phyloP scores from a whole-genome alignment of 2,113 vertebrate species.

The Brachirus orientalis region DNA sequence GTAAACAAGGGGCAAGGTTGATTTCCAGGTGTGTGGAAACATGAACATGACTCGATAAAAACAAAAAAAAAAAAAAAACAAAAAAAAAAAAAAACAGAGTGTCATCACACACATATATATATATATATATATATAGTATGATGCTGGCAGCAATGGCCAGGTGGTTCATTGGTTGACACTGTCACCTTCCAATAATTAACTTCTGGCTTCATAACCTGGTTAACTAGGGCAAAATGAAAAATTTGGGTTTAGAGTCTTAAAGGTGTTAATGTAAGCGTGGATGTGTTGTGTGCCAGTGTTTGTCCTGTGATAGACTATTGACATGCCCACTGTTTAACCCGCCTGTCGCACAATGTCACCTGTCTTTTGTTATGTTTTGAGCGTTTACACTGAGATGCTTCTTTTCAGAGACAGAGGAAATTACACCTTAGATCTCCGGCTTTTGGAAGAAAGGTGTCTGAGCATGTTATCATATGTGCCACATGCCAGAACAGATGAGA shows the following conservation, averaged over 20 bases:
- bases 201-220: too few species aligned
- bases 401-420: conserved; percentile 40
- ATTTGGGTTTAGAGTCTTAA: background rate
- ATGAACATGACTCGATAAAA: too few species aligned
- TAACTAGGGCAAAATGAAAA: too few species aligned
- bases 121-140: too few species aligned
- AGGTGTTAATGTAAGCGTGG: background rate
- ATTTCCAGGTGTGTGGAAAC: too few species aligned
- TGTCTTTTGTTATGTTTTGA: background rate
- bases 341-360: background rate
- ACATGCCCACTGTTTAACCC: background rate
- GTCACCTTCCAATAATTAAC: too few species aligned
- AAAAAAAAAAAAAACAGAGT: too few species aligned
- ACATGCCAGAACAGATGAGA: background rate
- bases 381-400: conserved; percentile 47
- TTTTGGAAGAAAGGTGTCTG: conserved; percentile 14
- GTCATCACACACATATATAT: too few species aligned
- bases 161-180: too few species aligned
- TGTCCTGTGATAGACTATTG: background rate
- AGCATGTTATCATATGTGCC: conserved; percentile 24
- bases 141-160: too few species aligned
- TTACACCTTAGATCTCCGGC: conserved; percentile 25
- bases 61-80: too few species aligned
- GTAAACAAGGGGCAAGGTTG: too few species aligned
- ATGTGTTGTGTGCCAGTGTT: background rate